Percentiles rank a stretch among this genome's conserved stretches.
These are phyloP conservation scores for Tor tambroides DNA, from an alignment of 2,113 vertebrate species.

Conservation along the genomic window DNA sequence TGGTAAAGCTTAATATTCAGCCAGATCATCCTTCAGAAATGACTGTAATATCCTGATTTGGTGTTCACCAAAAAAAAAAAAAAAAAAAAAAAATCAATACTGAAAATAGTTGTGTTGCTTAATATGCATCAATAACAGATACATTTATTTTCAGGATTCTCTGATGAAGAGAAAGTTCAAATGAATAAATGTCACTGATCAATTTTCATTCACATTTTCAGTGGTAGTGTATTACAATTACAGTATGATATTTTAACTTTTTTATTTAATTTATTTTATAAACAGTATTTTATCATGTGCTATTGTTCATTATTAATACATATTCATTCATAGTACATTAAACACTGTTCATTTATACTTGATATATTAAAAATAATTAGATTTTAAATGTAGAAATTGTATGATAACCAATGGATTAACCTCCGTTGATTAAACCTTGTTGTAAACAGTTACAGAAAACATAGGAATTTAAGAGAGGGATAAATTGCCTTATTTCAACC, in stretches of 20 bases:
- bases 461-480: not conserved
- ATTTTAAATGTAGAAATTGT: no score
- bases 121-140: no score
- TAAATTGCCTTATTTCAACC: not conserved
- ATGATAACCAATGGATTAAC: not conserved
- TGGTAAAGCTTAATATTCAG: not conserved
- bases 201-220: not conserved
- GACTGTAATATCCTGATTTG: not conserved
- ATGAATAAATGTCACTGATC: not conserved
- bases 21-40: not conserved
- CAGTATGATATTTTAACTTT: no score
- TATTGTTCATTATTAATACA: no score
- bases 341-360: not conserved
- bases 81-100: not conserved
- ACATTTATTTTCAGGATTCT: no score
- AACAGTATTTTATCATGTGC: no score
- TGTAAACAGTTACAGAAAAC: not conserved
- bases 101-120: not conserved
- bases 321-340: not conserved
- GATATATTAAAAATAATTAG: no score
- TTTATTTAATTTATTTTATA: no score
- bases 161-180: not conserved
- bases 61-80: no score
- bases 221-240: not conserved
- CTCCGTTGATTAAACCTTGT: not conserved